Evolutionary conservation across 1,140 invertebrate genomes (phyloP).

Genomic region (Leptinotarsa undecemlineata): DNA sequence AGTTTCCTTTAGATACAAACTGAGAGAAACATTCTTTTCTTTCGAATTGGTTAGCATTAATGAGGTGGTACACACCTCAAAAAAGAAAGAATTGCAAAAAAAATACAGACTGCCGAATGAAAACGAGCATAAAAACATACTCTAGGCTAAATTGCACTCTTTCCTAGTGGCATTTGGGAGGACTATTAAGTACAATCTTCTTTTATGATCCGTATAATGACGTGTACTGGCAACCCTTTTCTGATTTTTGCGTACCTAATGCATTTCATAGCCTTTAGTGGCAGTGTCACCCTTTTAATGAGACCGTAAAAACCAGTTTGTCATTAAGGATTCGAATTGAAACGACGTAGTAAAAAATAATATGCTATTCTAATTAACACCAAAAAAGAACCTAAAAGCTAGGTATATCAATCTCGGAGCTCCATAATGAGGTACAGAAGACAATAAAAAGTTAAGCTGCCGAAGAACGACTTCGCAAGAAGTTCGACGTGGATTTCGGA

Average conservation of each 20-base stretch:
- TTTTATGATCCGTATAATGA: slow-evolving; percentile 23
- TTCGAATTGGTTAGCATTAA: too few relatives aligned
- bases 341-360: slow-evolving; percentile 29
- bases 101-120: neutral
- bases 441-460: slow-evolving; percentile 32
- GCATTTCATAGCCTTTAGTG: slow-evolving; percentile 20
- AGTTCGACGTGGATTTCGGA: slow-evolving; percentile 37
- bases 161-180: neutral
- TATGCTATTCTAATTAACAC: slow-evolving; percentile 26
- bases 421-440: slow-evolving; percentile 24
- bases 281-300: slow-evolving; percentile 29
- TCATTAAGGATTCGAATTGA: slow-evolving; percentile 21
- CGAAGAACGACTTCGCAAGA: slow-evolving; percentile 36
- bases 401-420: slow-evolving; percentile 26
- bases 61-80: neutral
- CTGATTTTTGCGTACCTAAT: slow-evolving; percentile 17
- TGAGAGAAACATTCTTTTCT: too few relatives aligned
- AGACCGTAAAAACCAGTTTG: slow-evolving; percentile 26
- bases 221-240: slow-evolving; percentile 9
- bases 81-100: neutral
- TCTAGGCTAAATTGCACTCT: neutral
- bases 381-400: slow-evolving; percentile 12
- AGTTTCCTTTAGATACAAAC: too few relatives aligned
- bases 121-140: neutral
- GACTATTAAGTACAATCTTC: slow-evolving; percentile 20